Conservation (phyloP, 2,797 vertebrate species). For the Anableps anableps region DNA sequence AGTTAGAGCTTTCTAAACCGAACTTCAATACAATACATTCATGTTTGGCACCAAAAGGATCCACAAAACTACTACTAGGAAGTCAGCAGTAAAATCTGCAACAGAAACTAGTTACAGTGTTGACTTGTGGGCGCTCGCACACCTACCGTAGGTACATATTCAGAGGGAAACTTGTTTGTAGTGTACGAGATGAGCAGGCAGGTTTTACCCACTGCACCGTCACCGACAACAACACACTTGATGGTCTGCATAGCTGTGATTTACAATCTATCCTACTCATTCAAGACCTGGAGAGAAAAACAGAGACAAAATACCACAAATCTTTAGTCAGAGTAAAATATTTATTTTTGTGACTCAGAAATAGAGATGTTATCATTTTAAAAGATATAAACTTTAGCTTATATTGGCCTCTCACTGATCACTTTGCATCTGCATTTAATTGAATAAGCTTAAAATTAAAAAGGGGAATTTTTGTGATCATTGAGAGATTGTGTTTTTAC, state of each 20-base stretch:
- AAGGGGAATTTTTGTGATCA: not conserved
- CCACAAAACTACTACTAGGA: not conserved
- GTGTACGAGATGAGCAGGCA: slow-evolving; percentile 88
- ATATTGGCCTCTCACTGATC: not conserved
- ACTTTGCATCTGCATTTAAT: not conserved
- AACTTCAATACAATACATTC: not conserved
- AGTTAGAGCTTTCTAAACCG: not conserved
- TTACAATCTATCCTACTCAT: slow-evolving; percentile 76
- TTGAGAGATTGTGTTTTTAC: not conserved
- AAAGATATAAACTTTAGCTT: not conserved
- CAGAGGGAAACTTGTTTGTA: slow-evolving; percentile 87
- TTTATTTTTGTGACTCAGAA: not conserved
- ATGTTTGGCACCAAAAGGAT: not conserved
- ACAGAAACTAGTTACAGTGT: not conserved
- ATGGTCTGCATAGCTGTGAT: slow-evolving; percentile 86
- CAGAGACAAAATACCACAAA: not conserved
- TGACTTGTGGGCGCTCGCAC: not conserved
- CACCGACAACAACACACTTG: slow-evolving; percentile 86
- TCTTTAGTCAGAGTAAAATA: not conserved
- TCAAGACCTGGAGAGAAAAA: slow-evolving; percentile 76
- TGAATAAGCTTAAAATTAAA: not conserved
- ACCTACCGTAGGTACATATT: slow-evolving; percentile 87
- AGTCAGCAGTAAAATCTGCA: not conserved
- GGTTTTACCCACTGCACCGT: slow-evolving; percentile 87
- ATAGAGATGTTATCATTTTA: not conserved